phyloP scores from a whole-genome alignment of 2,888 invertebrate genomes.

The Lycia hirtaria region DNA sequence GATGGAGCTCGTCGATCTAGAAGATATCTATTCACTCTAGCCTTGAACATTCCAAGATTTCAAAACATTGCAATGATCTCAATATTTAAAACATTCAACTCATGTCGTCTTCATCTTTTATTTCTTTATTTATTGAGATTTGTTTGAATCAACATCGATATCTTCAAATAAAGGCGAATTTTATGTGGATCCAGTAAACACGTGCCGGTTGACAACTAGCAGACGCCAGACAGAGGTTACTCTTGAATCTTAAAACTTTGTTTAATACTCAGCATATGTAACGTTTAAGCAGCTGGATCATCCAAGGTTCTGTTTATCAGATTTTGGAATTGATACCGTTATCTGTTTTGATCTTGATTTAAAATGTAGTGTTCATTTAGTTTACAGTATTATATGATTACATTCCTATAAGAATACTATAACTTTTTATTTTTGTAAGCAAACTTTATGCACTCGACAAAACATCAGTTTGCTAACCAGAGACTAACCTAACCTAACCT shows the following conservation, averaged over 20 bases:
- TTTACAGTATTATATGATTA: too few species aligned
- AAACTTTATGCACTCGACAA: too few species aligned
- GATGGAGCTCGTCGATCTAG: too few species aligned
- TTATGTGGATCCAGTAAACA: conserved; percentile 22
- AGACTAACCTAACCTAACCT: too few species aligned
- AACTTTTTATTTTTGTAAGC: too few species aligned
- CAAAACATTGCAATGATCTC: neutral
- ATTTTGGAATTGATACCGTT: conserved; percentile 57
- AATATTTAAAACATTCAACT: conserved; percentile 3
- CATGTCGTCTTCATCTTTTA: neutral
- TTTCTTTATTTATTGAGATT: neutral
- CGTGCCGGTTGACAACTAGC: neutral
- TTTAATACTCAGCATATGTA: conserved; percentile 67
- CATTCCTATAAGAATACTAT: too few species aligned
- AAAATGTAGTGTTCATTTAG: neutral
- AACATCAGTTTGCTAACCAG: too few species aligned
- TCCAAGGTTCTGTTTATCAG: conserved; percentile 70
- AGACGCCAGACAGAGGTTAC: conserved; percentile 42
- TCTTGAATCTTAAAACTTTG: conserved; percentile 63
- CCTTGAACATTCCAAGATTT: too few species aligned
- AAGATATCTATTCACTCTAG: too few species aligned
- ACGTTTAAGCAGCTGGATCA: conserved; percentile 64
- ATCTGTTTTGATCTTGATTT: conserved; percentile 35
- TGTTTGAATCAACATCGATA: neutral
- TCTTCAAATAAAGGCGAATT: conserved; percentile 14